These are phyloP conservation scores for Hipposideros larvatus DNA, from an alignment of 2,797 vertebrate species.

Conservation along the genomic window DNA sequence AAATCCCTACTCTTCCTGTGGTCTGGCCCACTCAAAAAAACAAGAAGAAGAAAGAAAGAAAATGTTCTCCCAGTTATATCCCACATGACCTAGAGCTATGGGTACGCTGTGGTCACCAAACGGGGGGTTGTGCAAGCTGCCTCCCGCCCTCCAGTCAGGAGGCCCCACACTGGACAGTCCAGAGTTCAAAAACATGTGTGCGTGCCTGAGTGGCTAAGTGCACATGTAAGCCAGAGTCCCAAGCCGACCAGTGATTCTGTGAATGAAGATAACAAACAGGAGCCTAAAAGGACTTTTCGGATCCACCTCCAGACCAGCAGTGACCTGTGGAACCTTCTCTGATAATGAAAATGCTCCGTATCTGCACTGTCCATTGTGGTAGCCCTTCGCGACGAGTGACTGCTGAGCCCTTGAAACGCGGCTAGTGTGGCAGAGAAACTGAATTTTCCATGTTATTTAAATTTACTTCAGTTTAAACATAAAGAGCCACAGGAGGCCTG, in stretches of 20 bases:
- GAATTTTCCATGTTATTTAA: background rate
- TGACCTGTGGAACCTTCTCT: background rate
- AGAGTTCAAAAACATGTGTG: background rate
- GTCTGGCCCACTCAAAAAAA: background rate
- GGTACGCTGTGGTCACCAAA: background rate
- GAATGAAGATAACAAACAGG: background rate
- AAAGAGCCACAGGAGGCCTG: background rate
- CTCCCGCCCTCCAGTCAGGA: background rate
- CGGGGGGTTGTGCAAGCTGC: background rate
- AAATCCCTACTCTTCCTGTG: background rate
- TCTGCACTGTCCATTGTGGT: background rate
- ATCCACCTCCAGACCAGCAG: background rate
- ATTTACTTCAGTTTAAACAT: background rate
- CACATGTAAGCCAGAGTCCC: background rate
- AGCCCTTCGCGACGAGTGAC: background rate
- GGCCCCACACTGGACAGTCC: background rate
- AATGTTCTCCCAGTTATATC: background rate
- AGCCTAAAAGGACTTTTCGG: background rate
- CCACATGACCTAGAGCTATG: background rate
- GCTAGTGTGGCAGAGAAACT: background rate
- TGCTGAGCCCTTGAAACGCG: background rate
- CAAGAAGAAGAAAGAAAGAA: background rate
- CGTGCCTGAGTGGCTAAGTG: background rate
- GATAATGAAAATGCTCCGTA: background rate
- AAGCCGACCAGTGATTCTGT: background rate